Evolutionary conservation across 2,113 vertebrate species (phyloP), one percentile per base, ranked within the genome.

Genomic region (Pygoscelis antarcticus): DNA sequence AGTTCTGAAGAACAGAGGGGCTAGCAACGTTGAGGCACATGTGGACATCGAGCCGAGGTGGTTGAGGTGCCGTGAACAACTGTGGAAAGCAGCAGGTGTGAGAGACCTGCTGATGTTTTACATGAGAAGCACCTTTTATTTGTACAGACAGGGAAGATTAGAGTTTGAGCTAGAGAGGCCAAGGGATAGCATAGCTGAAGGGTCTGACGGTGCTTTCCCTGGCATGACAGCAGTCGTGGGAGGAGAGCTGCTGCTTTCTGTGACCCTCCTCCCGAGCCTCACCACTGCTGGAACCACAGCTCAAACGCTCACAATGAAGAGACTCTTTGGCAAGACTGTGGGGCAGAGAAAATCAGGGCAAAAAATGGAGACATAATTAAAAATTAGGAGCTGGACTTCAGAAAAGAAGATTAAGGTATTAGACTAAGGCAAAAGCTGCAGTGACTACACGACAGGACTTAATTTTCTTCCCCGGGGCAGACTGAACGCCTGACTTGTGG

Each of bases 351-450:
- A 96, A 90, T 5, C 77, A 89, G 91, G 81, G 40, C 83, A 87
- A 27, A 47, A 80, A 72, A 42, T 2, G 16, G 87, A 92, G 80
- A 30, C 29, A 15, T 52, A 72, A 98, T 97, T 93, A 94, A 97
- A 96, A 92, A 91, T 68, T 26, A 83, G 93, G 89, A 78, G 47
- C 90, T 78, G 66, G 62, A 30, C 80, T 72, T 74, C 74, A 77
- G 94, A 69, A 96, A 96, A 98, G 97, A 93, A 94, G 97, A 95
- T 97, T 94, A 96, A 96, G 64, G 96, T 85, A 85, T 97, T 81
- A 95, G 77, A 20, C 58, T 3, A 25, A 89, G 68, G 76, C 71
- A 71, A 83, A 89, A 95, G 77, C 91, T 2, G 2, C 79, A n/a
- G 85, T 1, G 16, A 3, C 70, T 68, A 26, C 46, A 54, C 0